Percentiles rank a stretch among this genome's conserved stretches.
These are phyloP conservation scores for Spheniscus humboldti DNA, from an alignment of 2,797 vertebrate species.

Conservation along the genomic window DNA sequence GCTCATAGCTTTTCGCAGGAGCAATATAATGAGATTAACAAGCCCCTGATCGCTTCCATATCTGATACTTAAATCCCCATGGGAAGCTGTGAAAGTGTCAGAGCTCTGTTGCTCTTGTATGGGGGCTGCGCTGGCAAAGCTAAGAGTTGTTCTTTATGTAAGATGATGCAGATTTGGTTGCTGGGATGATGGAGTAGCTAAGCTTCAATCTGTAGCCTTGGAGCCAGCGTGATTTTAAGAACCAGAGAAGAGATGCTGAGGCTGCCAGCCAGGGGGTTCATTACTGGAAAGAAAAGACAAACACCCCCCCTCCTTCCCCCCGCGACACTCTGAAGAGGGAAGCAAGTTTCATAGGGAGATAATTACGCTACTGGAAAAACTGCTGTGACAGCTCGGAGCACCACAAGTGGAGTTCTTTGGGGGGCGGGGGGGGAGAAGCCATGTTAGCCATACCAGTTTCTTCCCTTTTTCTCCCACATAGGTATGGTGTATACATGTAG, in stretches of 20 bases:
- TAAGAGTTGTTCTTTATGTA: background rate
- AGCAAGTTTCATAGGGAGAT: background rate
- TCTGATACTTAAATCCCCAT: background rate
- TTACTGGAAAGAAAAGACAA: background rate
- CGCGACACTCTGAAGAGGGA: background rate
- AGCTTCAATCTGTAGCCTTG: background rate
- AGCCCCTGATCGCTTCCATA: background rate
- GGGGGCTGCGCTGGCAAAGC: background rate
- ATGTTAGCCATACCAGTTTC: background rate
- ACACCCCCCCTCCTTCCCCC: background rate
- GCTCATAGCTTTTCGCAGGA: background rate
- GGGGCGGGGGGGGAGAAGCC: background rate
- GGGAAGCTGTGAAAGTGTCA: background rate
- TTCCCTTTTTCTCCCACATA: background rate
- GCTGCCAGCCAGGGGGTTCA: background rate
- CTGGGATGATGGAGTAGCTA: background rate
- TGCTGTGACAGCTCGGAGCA: constrained; percentile 4
- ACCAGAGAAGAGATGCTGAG: background rate
- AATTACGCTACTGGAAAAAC: background rate
- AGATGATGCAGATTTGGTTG: background rate
- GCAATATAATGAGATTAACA: background rate
- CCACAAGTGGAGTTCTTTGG: background rate
- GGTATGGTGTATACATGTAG: background rate
- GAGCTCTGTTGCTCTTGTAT: background rate
- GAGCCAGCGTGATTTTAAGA: background rate